Conservation (phyloP, 2,888 invertebrate species). For the Coelinius sp. region DNA sequence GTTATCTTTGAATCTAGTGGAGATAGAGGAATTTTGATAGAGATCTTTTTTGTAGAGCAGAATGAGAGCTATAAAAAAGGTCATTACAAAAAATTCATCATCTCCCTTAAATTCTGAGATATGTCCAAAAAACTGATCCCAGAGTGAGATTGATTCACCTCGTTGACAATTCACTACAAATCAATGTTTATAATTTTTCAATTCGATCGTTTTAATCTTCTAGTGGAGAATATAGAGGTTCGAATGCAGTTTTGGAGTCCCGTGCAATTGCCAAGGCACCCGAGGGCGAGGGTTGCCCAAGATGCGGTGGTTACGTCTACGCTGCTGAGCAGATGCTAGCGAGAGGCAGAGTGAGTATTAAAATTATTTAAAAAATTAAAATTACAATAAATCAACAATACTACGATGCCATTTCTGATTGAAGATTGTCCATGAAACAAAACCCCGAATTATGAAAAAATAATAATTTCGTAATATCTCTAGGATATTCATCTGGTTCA, state of each 20-base stretch:
- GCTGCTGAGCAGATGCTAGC: conserved; percentile 95
- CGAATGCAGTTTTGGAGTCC: conserved; percentile 77
- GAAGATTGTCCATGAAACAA: not conserved
- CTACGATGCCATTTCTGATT: not conserved
- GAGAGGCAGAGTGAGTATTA: conserved; percentile 84
- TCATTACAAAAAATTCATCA: no score
- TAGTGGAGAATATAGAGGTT: conserved; percentile 54
- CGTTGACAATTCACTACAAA: conserved; percentile 25
- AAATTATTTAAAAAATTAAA: conserved; percentile 12
- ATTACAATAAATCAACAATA: not conserved
- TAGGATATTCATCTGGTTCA: conserved; percentile 1
- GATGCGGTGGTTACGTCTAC: conserved; percentile 91
- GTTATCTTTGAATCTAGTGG: no score
- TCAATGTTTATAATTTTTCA: not conserved
- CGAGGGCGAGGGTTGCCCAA: conserved; percentile 88
- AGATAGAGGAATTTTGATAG: no score
- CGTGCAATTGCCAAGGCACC: conserved; percentile 85
- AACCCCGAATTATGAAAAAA: not conserved
- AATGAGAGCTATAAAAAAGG: no score
- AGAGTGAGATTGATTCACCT: conserved; percentile 27
- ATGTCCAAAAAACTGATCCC: no score
- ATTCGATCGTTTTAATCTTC: conserved; percentile 15
- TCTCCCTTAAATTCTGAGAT: no score
- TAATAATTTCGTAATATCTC: not conserved
- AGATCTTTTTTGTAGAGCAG: no score